Base-by-base conservation (phyloP, 1,140 invertebrate genomes). In the Maniola jurtina region DNA sequence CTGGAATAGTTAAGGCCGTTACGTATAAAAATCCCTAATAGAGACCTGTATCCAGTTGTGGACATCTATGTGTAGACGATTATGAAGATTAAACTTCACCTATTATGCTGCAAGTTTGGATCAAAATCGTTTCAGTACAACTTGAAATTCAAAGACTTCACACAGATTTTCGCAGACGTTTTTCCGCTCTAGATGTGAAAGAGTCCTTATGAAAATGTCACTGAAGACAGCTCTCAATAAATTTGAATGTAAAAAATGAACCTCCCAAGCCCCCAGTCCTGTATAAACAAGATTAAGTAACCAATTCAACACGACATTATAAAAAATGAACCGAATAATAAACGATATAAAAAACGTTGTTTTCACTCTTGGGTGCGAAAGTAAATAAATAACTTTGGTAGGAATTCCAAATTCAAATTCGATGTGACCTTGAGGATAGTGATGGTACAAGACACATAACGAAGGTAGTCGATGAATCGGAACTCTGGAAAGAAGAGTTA, bases 361-460 rank as follows among this genome's bases (percentile, higher is more conserved):
- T 52, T 52, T 52, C 48, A 52, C 48, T 52, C 48, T 52, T 25
- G 2, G 48, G 14, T 13, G 48, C 48, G 48, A 16, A 52, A 25
- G 14, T 52, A 52, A 52, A 52, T 52, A 52, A 52, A 59, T 16
- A 45, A 25, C 15, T 25, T 42, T 14, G 57, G 16, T 16, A 35
- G 11, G 38, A 59, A 2, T 59, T 35, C 13, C 38, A 59, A 59
- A 59, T 59, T 34, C 38, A 59, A 59, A 59, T 59, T 59, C 57
- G 15, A 6, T 25, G 36, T 25, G 16, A 59, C 57, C 57, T 59
- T 59, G 56, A 33, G 10, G 6, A 15, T 25, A 45, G 57, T 25
- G 38, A 25, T 16, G 57, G 33, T 11, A 36, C 8, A 15, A 5
- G 36, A 40, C 5, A 25, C 7, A 6, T 14, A 16, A 59, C 38